Evolutionary conservation across 1,140 invertebrate species (phyloP).

Genomic region (Drosophila pruinosa): DNA sequence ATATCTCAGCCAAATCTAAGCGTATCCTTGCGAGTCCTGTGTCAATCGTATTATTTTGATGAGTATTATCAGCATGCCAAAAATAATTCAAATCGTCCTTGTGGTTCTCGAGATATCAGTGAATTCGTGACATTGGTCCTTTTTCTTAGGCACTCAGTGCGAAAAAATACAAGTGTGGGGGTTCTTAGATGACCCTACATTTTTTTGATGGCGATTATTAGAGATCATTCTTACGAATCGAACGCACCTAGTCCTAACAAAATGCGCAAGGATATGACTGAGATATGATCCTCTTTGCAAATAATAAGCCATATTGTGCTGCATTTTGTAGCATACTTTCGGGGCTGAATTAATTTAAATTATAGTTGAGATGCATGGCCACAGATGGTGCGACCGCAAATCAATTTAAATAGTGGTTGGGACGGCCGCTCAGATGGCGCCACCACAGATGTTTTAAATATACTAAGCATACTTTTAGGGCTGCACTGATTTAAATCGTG

Average conservation of each 20-base stretch:
- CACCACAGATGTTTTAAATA: too few relatives aligned
- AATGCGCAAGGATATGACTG: not conserved
- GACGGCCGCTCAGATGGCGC: too few relatives aligned
- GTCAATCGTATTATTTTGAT: not conserved
- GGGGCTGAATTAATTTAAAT: too few relatives aligned
- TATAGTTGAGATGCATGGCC: too few relatives aligned
- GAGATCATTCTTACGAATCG: not conserved
- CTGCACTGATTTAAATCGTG: too few relatives aligned
- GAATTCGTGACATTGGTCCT: not conserved
- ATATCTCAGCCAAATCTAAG: not conserved
- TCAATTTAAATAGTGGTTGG: too few relatives aligned
- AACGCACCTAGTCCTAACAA: not conserved
- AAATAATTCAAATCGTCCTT: not conserved
- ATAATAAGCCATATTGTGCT: too few relatives aligned
- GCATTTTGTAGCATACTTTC: too few relatives aligned
- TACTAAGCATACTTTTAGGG: too few relatives aligned
- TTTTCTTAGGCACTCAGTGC: not conserved
- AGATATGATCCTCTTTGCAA: not conserved
- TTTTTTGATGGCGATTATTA: not conserved
- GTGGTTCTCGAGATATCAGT: not conserved
- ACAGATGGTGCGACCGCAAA: too few relatives aligned
- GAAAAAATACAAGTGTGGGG: not conserved
- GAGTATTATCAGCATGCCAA: not conserved
- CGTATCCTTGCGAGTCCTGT: not conserved
- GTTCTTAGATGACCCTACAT: not conserved